Conservation (phyloP, 2,113 vertebrate genomes). For the Notarius quadriscutis region DNA sequence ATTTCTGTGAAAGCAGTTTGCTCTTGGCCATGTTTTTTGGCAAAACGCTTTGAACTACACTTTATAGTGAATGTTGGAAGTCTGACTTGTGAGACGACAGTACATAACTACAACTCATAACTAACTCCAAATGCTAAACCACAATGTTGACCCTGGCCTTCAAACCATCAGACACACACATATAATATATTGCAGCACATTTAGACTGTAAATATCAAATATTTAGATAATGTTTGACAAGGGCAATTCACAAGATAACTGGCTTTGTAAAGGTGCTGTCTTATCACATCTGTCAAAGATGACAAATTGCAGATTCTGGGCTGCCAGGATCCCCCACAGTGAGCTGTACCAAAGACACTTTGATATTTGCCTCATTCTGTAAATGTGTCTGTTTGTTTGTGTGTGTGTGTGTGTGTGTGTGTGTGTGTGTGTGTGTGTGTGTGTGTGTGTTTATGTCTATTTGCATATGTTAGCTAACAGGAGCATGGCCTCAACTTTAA, state of each 20-base stretch:
- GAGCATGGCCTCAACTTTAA: neutral
- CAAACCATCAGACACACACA: neutral
- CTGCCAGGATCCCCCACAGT: slow-evolving; percentile 13
- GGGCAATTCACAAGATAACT: neutral
- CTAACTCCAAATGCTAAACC: neutral
- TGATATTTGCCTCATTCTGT: slow-evolving; percentile 2
- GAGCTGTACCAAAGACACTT: neutral
- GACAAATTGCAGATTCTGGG: slow-evolving; percentile 26
- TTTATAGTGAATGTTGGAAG: neutral
- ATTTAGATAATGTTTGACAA: neutral
- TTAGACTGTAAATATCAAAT: neutral
- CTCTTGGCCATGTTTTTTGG: neutral
- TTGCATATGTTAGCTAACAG: slow-evolving; percentile 19
- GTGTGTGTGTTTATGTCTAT: neutral
- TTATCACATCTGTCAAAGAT: slow-evolving; percentile 38
- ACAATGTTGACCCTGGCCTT: neutral
- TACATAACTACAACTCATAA: neutral
- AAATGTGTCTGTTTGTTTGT: neutral
- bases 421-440: neutral
- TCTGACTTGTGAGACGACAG: neutral
- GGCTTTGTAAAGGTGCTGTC: neutral
- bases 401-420: neutral
- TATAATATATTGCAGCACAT: neutral
- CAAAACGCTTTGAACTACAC: neutral
- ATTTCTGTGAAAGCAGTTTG: neutral